These are phyloP conservation scores for Plectropomus leopardus DNA, from an alignment of 2,113 vertebrate genomes.

Conservation along the genomic window DNA sequence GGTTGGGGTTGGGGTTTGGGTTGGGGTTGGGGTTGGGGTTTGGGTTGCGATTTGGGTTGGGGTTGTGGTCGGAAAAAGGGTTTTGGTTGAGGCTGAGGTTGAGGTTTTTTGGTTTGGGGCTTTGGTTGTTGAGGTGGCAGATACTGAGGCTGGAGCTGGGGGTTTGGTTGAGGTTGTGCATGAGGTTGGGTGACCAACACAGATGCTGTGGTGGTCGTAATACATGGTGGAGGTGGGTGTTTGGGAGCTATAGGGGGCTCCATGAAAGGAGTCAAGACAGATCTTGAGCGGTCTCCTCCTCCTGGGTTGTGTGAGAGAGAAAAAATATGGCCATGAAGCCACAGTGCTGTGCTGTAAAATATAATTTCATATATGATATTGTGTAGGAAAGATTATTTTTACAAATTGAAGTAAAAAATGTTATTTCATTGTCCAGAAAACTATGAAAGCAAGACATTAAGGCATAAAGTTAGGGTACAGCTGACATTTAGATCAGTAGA, in stretches of 20 bases:
- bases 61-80: background rate
- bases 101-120: constrained; percentile 7
- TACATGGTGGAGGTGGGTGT: constrained; percentile 14
- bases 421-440: constrained; percentile 35
- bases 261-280: constrained; percentile 55
- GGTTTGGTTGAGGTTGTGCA: constrained; percentile 15
- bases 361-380: constrained; percentile 11
- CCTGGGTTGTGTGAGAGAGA: constrained; percentile 73
- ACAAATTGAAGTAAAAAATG: constrained; percentile 13
- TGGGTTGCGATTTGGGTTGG: background rate
- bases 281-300: constrained; percentile 65
- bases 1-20: too few species aligned
- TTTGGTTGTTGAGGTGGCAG: constrained; percentile 21
- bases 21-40: background rate
- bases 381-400: constrained; percentile 19
- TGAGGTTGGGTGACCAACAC: constrained; percentile 16
- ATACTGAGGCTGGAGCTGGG: background rate
- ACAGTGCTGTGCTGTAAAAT: constrained; percentile 41
- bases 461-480: constrained; percentile 4
- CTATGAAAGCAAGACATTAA: constrained; percentile 26
- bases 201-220: constrained; percentile 35
- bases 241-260: constrained; percentile 46
- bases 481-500: constrained; percentile 31
- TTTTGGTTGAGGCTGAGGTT: constrained; percentile 4
- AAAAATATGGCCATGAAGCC: constrained; percentile 64